phyloP scores from a whole-genome alignment of 2,888 invertebrate species.

The Macroteleia sp. region DNA sequence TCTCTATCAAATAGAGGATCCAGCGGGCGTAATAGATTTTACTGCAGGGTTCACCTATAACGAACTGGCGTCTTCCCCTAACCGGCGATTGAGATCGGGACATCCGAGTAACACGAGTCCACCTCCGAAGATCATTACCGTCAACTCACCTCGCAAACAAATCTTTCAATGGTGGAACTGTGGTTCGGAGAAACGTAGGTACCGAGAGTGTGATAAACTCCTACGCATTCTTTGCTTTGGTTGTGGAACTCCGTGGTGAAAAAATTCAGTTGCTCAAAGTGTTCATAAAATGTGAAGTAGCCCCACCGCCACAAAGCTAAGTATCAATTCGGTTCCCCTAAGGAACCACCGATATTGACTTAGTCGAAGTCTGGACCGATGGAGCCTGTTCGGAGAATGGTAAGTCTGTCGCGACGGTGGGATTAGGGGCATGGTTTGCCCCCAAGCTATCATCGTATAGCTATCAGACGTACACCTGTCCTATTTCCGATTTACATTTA shows the following conservation, averaged over 20 bases:
- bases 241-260: slow-evolving; percentile 6
- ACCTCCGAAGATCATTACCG: too few relatives aligned
- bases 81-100: too few relatives aligned
- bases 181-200: not conserved
- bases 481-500: too few relatives aligned
- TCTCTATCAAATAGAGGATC: too few relatives aligned
- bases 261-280: not conserved
- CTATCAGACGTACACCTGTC: too few relatives aligned
- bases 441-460: too few relatives aligned
- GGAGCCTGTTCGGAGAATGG: slow-evolving; percentile 9
- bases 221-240: slow-evolving; percentile 4
- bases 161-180: slow-evolving; percentile 18
- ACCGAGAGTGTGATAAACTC: not conserved
- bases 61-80: too few relatives aligned
- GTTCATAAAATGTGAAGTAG: slow-evolving; percentile 2
- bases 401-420: not conserved
- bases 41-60: too few relatives aligned
- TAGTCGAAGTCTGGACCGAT: slow-evolving; percentile 19
- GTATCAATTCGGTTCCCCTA: too few relatives aligned
- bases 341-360: not conserved
- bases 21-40: too few relatives aligned
- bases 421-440: slow-evolving; percentile 18
- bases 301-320: not conserved
- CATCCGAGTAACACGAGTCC: too few relatives aligned
- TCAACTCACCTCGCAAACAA: too few relatives aligned